Conservation (phyloP, 2,888 invertebrate genomes). For the Rotaria magnacalcarata region DNA sequence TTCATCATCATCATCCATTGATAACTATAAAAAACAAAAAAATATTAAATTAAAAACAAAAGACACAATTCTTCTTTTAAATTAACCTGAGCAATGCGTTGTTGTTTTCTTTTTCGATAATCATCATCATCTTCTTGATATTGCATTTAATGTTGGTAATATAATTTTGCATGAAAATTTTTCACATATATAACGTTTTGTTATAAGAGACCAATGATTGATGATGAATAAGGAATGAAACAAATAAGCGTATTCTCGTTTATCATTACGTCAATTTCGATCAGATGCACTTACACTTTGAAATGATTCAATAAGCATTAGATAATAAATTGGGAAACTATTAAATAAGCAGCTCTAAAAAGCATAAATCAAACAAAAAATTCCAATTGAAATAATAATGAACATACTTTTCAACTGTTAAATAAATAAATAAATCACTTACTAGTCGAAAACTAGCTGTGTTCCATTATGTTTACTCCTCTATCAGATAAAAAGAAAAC, state of each 20-base stretch:
- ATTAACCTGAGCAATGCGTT: not conserved
- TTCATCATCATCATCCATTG: conserved; percentile 30
- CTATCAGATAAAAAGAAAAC: not conserved
- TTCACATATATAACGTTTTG: conserved; percentile 6
- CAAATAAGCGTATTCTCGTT: not conserved
- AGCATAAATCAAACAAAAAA: not conserved
- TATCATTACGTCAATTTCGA: conserved; percentile 3
- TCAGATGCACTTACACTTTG: conserved; percentile 35
- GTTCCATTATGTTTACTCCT: conserved; percentile 27
- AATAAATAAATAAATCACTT: not conserved
- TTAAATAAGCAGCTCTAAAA: not conserved
- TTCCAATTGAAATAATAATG: too few species aligned
- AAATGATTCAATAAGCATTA: conserved; percentile 16
- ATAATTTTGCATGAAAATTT: conserved; percentile 28
- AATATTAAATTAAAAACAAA: too few species aligned
- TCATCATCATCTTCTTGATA: not conserved
- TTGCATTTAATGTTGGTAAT: conserved; percentile 35
- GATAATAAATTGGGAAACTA: conserved; percentile 8
- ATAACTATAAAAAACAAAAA: not conserved
- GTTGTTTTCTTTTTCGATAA: conserved; percentile 34
- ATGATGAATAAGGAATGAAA: not conserved
- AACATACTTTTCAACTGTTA: conserved; percentile 16
- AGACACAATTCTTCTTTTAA: too few species aligned
- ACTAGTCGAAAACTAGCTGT: not conserved
- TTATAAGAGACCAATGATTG: not conserved